Conservation (phyloP, 2,888 invertebrate genomes). For the Coleophora deauratella region DNA sequence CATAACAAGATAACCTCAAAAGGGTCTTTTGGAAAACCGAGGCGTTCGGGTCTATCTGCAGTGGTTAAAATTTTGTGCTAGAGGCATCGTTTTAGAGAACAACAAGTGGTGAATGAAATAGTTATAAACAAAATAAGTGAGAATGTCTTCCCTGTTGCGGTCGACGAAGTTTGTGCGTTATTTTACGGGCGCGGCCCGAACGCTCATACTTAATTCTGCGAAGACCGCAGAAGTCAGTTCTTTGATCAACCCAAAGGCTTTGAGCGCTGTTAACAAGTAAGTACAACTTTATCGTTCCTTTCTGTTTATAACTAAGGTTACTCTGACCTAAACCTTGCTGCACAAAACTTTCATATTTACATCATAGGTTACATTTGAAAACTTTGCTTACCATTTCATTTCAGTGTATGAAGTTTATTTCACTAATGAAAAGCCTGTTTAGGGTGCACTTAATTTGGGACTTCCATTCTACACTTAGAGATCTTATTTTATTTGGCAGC, state of each 20-base stretch:
- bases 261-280: constrained; percentile 54
- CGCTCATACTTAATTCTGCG: constrained; percentile 77
- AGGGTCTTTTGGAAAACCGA: constrained; percentile 3
- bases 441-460: no score
- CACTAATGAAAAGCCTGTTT: no score
- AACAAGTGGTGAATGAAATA: constrained; percentile 18
- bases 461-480: no score
- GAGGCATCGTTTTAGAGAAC: constrained; percentile 5
- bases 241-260: constrained; percentile 49
- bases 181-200: constrained; percentile 81
- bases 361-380: no score
- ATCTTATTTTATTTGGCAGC: no score
- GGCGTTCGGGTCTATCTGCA: no score
- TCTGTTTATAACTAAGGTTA: no score
- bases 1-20: constrained; percentile 56
- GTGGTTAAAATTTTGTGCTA: no score
- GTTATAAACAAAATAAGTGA: constrained; percentile 18
- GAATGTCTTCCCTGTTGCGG: constrained; percentile 79
- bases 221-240: constrained; percentile 77
- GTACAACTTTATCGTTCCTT: constrained; percentile 15
- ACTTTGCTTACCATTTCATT: no score
- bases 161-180: constrained; percentile 84
- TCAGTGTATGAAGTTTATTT: no score
- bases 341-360: no score
- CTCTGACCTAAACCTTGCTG: no score